Conservation (phyloP, 1,140 invertebrate genomes). For the Drosophila sp. region DNA sequence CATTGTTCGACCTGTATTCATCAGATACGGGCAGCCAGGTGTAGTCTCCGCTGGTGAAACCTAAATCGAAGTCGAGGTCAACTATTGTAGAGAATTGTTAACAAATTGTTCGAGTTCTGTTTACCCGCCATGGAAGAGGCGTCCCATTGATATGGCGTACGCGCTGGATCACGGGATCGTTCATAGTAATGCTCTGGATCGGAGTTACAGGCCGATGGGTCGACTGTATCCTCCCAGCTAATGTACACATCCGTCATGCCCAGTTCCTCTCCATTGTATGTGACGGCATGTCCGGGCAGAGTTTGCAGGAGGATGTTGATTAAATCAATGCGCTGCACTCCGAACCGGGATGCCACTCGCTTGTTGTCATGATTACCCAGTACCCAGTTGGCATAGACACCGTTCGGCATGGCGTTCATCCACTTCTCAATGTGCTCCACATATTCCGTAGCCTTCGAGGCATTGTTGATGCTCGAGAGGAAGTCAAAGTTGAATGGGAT, state of each 20-base stretch:
- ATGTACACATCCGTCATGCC: slow-evolving; percentile 90
- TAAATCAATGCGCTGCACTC: slow-evolving; percentile 88
- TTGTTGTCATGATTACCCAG: slow-evolving; percentile 89
- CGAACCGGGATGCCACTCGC: slow-evolving; percentile 88
- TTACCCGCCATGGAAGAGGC: slow-evolving; percentile 85
- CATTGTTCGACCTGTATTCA: slow-evolving; percentile 86
- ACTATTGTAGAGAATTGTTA: not conserved
- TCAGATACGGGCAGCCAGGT: slow-evolving; percentile 90
- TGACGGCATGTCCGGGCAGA: slow-evolving; percentile 88
- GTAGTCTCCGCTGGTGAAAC: slow-evolving; percentile 86
- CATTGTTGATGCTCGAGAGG: slow-evolving; percentile 85
- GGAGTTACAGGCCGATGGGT: slow-evolving; percentile 73
- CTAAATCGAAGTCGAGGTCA: slow-evolving; percentile 9
- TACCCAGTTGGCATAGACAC: slow-evolving; percentile 86
- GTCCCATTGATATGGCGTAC: slow-evolving; percentile 90
- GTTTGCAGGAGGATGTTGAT: slow-evolving; percentile 88
- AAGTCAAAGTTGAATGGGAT: slow-evolving; percentile 89
- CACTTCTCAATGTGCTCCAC: slow-evolving; percentile 86
- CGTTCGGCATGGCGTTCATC: slow-evolving; percentile 86
- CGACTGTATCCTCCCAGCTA: slow-evolving; percentile 86
- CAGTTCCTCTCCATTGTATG: slow-evolving; percentile 93
- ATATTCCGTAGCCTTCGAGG: slow-evolving; percentile 86
- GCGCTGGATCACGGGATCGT: slow-evolving; percentile 86
- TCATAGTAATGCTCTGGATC: slow-evolving; percentile 74
- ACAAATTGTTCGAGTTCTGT: not conserved